Conservation (phyloP, 1,140 invertebrate species). For the Pseudomyrmex gracilis region DNA sequence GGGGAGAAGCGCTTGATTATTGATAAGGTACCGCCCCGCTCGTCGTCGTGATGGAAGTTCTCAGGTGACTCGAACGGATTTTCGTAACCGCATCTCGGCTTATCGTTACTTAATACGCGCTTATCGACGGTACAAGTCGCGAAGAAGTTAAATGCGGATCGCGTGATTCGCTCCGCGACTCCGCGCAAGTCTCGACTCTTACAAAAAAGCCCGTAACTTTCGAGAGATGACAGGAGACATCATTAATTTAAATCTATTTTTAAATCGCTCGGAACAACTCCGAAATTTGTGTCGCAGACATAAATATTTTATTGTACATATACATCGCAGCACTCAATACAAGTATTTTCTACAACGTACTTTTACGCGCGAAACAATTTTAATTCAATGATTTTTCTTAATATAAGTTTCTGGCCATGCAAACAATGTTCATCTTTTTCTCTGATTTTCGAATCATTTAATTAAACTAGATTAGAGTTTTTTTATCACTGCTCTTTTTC, state of each 20-base stretch:
- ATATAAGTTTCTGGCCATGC: neutral
- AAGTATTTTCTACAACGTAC: neutral
- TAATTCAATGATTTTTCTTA: neutral
- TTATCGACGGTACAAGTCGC: conserved; percentile 24
- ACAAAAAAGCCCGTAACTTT: neutral
- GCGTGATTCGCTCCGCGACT: neutral
- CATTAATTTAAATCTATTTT: neutral
- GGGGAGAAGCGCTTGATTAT: conserved; percentile 41
- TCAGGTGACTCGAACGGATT: conserved; percentile 30
- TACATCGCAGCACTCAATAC: no score
- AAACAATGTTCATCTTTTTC: neutral
- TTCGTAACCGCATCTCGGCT: conserved; percentile 23
- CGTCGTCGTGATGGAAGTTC: neutral
- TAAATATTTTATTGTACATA: no score
- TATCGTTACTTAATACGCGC: conserved; percentile 31
- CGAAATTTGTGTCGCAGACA: no score
- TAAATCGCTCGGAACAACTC: no score
- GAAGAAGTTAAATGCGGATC: conserved; percentile 30
- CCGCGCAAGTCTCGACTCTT: neutral
- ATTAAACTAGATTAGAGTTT: conserved; percentile 10
- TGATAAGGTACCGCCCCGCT: conserved; percentile 14
- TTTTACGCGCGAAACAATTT: neutral
- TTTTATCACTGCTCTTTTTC: no score
- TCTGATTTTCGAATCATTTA: no score
- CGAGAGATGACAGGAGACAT: neutral